Conservation (phyloP, 2,797 vertebrate species). For the Hemitrygon akajei region DNA sequence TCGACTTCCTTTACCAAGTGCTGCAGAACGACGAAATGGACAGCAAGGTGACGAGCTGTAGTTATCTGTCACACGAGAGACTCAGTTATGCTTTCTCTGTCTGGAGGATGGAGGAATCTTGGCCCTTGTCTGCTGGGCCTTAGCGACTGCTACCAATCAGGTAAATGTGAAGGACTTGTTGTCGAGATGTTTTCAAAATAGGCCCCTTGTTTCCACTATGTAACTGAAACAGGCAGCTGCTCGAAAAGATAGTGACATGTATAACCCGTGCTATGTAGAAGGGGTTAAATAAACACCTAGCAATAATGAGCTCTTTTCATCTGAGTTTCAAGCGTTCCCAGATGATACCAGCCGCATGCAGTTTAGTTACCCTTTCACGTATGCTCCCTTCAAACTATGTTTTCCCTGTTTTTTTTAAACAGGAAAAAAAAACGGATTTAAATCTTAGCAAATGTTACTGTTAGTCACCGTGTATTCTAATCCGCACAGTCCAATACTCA, state of each 20-base stretch:
- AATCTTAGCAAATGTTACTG: neutral
- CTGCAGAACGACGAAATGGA: constrained; percentile 82
- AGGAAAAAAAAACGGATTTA: no score
- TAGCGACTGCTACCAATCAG: neutral
- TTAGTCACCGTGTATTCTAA: neutral
- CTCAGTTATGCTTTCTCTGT: constrained; percentile 89
- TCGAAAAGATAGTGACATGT: neutral
- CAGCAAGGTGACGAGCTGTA: constrained; percentile 72
- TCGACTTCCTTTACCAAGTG: constrained; percentile 85
- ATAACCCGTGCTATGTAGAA: neutral
- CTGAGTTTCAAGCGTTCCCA: neutral
- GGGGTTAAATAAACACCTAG: constrained; percentile 2
- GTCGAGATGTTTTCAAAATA: neutral
- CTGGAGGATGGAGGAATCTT: constrained; percentile 92
- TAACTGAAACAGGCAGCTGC: neutral
- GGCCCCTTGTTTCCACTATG: neutral
- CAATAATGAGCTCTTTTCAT: neutral
- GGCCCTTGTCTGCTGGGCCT: constrained; percentile 74
- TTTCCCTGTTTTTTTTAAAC: neutral
- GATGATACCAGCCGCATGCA: neutral
- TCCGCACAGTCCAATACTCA: neutral
- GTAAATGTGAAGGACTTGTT: neutral
- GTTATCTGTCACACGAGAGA: constrained; percentile 80
- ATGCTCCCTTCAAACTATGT: neutral
- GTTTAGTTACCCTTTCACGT: no score